Conservation (phyloP, 2,888 invertebrate genomes). For the Andrena marginata region DNA sequence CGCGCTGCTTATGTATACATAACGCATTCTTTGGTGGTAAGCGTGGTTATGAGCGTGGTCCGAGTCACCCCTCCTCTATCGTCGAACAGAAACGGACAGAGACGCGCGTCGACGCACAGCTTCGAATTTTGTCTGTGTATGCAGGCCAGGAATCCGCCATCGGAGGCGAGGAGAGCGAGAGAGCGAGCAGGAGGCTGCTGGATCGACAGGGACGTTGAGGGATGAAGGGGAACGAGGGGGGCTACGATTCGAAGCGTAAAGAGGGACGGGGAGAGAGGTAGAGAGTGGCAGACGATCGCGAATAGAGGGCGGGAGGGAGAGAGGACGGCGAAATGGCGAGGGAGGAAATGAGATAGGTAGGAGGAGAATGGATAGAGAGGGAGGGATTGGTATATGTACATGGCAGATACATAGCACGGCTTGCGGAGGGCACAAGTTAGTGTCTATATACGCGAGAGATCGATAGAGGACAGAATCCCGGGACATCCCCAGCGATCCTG, state of each 20-base stretch:
- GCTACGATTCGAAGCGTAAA: not conserved
- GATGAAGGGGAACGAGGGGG: not conserved
- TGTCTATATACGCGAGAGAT: conserved; percentile 83
- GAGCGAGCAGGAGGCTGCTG: conserved; percentile 16
- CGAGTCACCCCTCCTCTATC: conserved; percentile 13
- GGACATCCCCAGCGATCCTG: conserved; percentile 84
- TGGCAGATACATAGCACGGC: conserved; percentile 79
- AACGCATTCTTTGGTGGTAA: conserved; percentile 64
- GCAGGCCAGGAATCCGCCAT: conserved; percentile 45
- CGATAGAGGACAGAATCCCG: conserved; percentile 85
- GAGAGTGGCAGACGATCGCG: conserved; percentile 33
- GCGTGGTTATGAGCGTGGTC: conserved; percentile 49
- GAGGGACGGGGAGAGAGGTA: conserved; percentile 19
- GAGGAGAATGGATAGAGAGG: conserved; percentile 38
- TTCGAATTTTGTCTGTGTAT: conserved; percentile 33
- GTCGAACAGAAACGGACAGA: conserved; percentile 27
- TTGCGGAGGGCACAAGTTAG: conserved; percentile 83
- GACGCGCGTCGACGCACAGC: conserved; percentile 38
- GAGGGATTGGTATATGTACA: conserved; percentile 69
- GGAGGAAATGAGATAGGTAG: conserved; percentile 26
- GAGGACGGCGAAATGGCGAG: not conserved
- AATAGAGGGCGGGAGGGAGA: conserved; percentile 14
- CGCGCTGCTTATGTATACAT: conserved; percentile 59
- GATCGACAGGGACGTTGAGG: conserved; percentile 19
- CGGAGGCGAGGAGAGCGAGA: conserved; percentile 29